phyloP scores from a whole-genome alignment of 2,797 vertebrate species.

The Fundulus diaphanus region DNA sequence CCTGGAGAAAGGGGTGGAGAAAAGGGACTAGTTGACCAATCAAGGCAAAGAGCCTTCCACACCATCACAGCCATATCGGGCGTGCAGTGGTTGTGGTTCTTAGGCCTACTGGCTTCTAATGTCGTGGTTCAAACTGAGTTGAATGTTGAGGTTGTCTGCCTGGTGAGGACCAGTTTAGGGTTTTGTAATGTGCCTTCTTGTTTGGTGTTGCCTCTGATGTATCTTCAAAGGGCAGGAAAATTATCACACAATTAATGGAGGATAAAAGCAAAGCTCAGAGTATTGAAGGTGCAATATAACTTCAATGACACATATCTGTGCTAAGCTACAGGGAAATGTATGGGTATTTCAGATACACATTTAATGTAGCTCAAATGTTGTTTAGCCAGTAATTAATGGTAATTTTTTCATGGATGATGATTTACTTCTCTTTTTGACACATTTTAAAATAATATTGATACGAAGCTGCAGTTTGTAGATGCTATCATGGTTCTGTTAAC shows the following conservation, averaged over 20 bases:
- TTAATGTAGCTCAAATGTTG: no score
- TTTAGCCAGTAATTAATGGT: no score
- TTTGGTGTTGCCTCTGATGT: constrained; percentile 11
- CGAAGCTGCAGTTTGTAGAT: no score
- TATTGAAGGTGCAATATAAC: no score
- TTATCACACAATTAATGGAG: neutral
- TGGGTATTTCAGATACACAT: no score
- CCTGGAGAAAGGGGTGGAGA: neutral
- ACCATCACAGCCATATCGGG: constrained; percentile 13
- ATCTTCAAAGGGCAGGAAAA: constrained; percentile 15
- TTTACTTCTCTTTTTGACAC: no score
- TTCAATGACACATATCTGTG: no score
- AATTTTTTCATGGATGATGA: no score
- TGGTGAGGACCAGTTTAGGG: accelerated
- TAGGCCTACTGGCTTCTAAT: neutral
- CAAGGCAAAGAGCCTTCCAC: constrained; percentile 33
- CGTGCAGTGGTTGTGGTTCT: constrained; percentile 6
- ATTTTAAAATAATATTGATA: no score
- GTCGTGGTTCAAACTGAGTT: neutral
- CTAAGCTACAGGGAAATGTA: no score
- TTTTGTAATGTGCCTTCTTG: constrained; percentile 14
- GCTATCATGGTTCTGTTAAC: no score
- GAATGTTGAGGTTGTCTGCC: accelerated
- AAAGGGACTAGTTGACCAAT: neutral
- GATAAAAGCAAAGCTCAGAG: neutral